phyloP scores from a whole-genome alignment of 92 coral and sea anemone genomes.

The Metridium senile region DNA sequence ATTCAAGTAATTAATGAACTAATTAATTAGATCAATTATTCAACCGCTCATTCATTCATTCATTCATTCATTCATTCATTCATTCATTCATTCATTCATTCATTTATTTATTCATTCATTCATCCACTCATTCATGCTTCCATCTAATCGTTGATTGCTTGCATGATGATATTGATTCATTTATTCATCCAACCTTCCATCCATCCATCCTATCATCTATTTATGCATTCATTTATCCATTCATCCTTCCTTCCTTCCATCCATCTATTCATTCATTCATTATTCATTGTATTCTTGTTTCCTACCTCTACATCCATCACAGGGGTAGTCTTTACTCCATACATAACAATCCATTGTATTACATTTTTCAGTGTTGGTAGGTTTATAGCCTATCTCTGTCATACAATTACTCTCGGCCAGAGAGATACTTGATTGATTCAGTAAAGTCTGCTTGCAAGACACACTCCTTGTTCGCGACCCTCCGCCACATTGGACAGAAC shows the following conservation, averaged over 20 bases:
- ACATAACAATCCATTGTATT: conserved; percentile 57
- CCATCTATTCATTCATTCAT: too few species aligned
- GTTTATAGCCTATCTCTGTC: conserved; percentile 25
- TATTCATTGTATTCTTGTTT: too few species aligned
- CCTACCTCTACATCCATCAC: conserved; percentile 55
- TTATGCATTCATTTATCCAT: not conserved
- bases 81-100: not conserved
- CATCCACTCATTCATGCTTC: not conserved
- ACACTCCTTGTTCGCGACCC: conserved; percentile 56
- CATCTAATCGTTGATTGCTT: not conserved
- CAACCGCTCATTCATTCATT: not conserved
- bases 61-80: not conserved
- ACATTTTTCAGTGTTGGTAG: conserved; percentile 32
- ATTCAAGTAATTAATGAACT: too few species aligned
- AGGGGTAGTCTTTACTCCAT: conserved; percentile 57
- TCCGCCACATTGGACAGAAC: conserved; percentile 70
- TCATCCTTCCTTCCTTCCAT: not conserved
- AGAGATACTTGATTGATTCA: conserved; percentile 18
- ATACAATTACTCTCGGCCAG: conserved; percentile 28
- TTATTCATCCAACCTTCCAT: not conserved
- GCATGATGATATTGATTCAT: too few species aligned
- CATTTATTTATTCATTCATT: not conserved
- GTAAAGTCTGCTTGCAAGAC: conserved; percentile 52
- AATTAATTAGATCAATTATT: too few species aligned
- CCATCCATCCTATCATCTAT: not conserved